Evolutionary conservation across 2,113 vertebrate genomes (phyloP).

Genomic region (Gambusia holbrooki): DNA sequence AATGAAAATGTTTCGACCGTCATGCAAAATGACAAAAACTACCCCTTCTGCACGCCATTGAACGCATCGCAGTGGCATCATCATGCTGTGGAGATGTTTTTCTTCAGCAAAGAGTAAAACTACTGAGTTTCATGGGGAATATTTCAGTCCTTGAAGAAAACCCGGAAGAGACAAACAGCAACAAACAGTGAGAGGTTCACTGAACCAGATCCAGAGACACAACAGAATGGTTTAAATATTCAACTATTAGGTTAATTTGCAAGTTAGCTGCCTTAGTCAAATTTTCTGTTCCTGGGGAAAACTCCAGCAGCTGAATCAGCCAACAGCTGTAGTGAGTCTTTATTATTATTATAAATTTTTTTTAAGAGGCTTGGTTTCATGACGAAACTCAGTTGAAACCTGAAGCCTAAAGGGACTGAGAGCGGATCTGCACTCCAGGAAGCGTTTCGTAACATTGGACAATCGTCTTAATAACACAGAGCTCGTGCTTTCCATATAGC

Average conservation of each 20-base stretch:
- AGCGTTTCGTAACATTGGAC: neutral
- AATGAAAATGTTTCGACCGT: too few species aligned
- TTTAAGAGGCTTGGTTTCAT: neutral
- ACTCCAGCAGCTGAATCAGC: constrained; percentile 30
- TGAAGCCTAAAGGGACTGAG: neutral
- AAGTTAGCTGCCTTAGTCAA: too few species aligned
- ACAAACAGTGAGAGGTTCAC: too few species aligned
- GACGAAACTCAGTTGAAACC: neutral
- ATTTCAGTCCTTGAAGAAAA: neutral
- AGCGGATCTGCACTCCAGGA: neutral
- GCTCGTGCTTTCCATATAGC: neutral
- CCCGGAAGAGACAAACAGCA: neutral
- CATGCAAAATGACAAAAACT: too few species aligned
- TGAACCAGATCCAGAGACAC: too few species aligned
- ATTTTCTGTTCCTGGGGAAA: neutral
- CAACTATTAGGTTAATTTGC: too few species aligned
- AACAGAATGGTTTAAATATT: too few species aligned
- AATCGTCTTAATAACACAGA: neutral
- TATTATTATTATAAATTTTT: neutral
- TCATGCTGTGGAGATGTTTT: neutral
- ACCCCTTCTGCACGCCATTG: too few species aligned
- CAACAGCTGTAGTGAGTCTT: constrained; percentile 19
- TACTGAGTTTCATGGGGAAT: neutral
- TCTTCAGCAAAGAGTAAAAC: neutral
- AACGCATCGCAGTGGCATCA: too few species aligned